Conservation (phyloP, 1,140 invertebrate species). For the Zaprionus gabonicus region DNA sequence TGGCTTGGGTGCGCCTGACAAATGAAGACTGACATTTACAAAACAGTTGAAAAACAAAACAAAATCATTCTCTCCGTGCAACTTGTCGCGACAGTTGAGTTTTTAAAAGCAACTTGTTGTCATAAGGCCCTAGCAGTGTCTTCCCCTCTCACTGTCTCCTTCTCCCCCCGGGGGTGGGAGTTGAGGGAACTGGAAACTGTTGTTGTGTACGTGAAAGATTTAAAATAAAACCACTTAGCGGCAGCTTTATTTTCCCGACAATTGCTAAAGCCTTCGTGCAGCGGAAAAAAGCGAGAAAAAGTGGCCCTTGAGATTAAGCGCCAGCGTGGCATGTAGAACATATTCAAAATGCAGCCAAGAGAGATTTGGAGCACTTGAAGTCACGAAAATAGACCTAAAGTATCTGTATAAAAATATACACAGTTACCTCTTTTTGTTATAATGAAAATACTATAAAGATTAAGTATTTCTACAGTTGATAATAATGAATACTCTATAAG, state of each 20-base stretch:
- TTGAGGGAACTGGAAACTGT: not conserved
- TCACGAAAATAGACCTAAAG: not conserved
- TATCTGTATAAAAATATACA: not conserved
- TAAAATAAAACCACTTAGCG: constrained; percentile 84
- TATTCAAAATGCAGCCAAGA: not conserved
- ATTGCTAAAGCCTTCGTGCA: constrained; percentile 60
- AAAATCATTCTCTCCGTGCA: constrained; percentile 57
- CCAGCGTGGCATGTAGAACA: not conserved
- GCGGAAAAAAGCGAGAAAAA: constrained; percentile 50
- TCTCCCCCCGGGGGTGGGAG: not conserved
- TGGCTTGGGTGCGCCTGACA: constrained; percentile 64
- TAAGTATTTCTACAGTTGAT: too few relatives aligned
- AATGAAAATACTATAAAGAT: not conserved
- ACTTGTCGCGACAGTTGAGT: constrained; percentile 78
- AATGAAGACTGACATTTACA: constrained; percentile 84
- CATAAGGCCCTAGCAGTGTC: constrained; percentile 46
- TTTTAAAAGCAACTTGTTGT: constrained; percentile 83
- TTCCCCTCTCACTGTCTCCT: not conserved
- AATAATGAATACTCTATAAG: too few relatives aligned
- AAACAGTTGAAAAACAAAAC: constrained; percentile 78
- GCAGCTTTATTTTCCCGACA: constrained; percentile 65
- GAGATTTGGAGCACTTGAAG: not conserved
- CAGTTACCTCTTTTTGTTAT: not conserved
- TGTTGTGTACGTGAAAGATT: constrained; percentile 76
- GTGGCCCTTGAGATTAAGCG: constrained; percentile 51